Percentiles rank a stretch among this genome's conserved stretches.
These are phyloP conservation scores for Rhinella marina DNA, from an alignment of 2,797 vertebrate genomes.

Conservation along the genomic window DNA sequence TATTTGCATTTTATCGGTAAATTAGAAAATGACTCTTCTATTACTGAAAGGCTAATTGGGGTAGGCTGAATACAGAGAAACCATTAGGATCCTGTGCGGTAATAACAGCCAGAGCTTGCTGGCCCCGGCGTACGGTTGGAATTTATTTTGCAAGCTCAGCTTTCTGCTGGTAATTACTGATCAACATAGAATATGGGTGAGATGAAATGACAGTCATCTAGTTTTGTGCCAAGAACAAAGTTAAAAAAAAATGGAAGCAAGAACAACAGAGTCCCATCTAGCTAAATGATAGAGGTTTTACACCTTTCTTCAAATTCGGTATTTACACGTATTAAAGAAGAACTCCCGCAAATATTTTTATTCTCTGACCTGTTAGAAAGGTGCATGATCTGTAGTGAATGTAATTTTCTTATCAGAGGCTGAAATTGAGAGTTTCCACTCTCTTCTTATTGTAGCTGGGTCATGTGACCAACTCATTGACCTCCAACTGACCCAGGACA, in stretches of 20 bases:
- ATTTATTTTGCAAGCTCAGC: slow-evolving; percentile 56
- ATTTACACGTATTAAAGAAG: background rate
- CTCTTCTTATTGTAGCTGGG: no score
- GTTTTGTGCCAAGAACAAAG: slow-evolving; percentile 54
- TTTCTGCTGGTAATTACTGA: slow-evolving; percentile 55
- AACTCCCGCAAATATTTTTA: no score
- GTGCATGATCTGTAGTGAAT: no score
- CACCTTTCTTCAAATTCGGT: background rate
- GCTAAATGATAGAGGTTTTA: background rate
- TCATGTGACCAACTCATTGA: no score
- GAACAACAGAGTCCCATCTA: background rate
- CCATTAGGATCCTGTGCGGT: slow-evolving; percentile 38
- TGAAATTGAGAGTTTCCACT: no score
- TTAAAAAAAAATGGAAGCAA: slow-evolving; percentile 19
- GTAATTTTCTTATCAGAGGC: no score
- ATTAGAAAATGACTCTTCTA: slow-evolving; percentile 34
- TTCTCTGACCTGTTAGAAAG: no score
- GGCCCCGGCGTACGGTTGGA: slow-evolving; percentile 30
- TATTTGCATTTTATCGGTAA: slow-evolving; percentile 45
- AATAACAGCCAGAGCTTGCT: slow-evolving; percentile 35
- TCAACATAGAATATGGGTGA: slow-evolving; percentile 49
- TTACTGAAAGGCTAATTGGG: slow-evolving; percentile 55
- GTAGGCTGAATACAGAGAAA: slow-evolving; percentile 43
- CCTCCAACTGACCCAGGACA: no score
- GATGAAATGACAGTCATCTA: slow-evolving; percentile 44